Conservation (phyloP, 2,888 invertebrate genomes). For the Tiliacea aurago region DNA sequence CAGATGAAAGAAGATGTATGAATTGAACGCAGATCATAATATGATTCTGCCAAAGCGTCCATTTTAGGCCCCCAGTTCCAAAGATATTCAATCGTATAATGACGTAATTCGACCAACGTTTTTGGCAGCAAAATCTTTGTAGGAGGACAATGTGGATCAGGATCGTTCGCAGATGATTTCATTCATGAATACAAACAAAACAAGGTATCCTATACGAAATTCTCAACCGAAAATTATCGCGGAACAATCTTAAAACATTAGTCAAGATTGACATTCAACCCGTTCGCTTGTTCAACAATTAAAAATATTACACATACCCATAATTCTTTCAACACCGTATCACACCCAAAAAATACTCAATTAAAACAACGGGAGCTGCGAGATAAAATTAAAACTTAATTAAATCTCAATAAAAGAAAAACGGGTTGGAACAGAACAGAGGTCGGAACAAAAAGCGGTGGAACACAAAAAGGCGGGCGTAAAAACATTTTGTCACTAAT, state of each 20-base stretch:
- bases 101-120: not conserved
- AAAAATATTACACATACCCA: constrained; percentile 72
- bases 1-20: no score
- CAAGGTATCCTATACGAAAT: constrained; percentile 36
- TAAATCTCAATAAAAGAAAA: constrained; percentile 84
- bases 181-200: constrained; percentile 46
- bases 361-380: constrained; percentile 82
- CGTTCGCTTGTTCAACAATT: constrained; percentile 66
- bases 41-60: no score
- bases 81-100: not conserved
- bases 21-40: no score
- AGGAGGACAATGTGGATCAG: not conserved
- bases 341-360: constrained; percentile 77
- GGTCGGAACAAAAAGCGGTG: constrained; percentile 43
- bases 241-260: constrained; percentile 62
- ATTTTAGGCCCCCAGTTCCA: not conserved
- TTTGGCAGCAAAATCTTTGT: not conserved
- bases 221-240: constrained; percentile 53
- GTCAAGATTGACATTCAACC: constrained; percentile 61
- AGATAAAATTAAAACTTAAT: constrained; percentile 90
- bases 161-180: constrained; percentile 2
- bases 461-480: constrained; percentile 72
- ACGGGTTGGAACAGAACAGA: constrained; percentile 65
- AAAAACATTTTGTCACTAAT: constrained; percentile 84
- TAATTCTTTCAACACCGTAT: constrained; percentile 76